A percentile compares a stretch with the other conserved stretches of the same genome.
Conservation (phyloP, 2,888 invertebrate genomes). For the Tetragonisca angustula region DNA sequence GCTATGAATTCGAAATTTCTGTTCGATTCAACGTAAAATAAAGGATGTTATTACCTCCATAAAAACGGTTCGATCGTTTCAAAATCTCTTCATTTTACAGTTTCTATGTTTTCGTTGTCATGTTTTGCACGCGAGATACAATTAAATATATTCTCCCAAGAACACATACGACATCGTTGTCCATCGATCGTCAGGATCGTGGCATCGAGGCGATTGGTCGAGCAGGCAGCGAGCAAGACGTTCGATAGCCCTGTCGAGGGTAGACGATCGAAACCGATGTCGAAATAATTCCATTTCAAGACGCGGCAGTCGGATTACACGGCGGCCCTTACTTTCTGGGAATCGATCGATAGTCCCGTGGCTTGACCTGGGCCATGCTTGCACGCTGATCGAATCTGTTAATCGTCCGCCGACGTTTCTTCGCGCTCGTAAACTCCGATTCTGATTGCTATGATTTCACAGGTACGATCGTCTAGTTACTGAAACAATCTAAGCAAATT, state of each 20-base stretch:
- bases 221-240: conserved; percentile 24
- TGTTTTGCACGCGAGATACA: not conserved
- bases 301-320: conserved; percentile 72
- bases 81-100: not conserved
- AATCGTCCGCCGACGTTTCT: conserved; percentile 48
- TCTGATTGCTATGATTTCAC: not conserved
- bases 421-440: conserved; percentile 8
- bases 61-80: not conserved
- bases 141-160: conserved; percentile 1
- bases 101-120: not conserved
- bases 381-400: conserved; percentile 69
- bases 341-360: conserved; percentile 73
- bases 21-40: too few relatives aligned
- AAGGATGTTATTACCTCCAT: too few relatives aligned
- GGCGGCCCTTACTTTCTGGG: conserved; percentile 69
- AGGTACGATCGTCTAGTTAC: too few relatives aligned
- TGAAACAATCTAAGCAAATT: not conserved
- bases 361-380: conserved; percentile 61
- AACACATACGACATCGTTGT: not conserved
- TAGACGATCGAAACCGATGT: conserved; percentile 72
- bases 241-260: conserved; percentile 45
- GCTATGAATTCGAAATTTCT: too few relatives aligned
- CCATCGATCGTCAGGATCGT: conserved; percentile 2
- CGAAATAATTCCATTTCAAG: conserved; percentile 77
- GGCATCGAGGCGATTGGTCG: conserved; percentile 35